A percentile compares a stretch with the other conserved stretches of the same genome.
Conservation (phyloP, 1,140 invertebrate species). For the Zophobas atratus region DNA sequence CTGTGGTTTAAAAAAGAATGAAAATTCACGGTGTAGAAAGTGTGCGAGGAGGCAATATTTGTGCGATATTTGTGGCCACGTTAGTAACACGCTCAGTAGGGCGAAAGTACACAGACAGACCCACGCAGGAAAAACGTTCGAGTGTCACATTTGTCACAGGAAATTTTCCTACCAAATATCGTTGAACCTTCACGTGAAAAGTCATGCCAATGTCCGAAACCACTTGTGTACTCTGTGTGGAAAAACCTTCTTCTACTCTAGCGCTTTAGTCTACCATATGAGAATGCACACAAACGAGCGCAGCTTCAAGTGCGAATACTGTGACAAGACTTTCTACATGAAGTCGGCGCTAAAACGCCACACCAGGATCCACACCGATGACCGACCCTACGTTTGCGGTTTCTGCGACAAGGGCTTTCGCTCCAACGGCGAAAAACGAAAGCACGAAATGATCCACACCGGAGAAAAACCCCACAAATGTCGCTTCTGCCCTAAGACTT, state of each 20-base stretch:
- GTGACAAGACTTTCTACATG: conserved; percentile 57
- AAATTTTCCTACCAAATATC: conserved; percentile 46
- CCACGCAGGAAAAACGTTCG: conserved; percentile 28
- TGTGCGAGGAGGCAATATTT: conserved; percentile 4
- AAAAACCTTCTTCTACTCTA: conserved; percentile 56
- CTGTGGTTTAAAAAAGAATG: conserved; percentile 5
- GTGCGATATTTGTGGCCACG: conserved; percentile 45
- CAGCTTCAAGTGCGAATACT: conserved; percentile 61
- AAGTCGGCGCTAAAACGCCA: background rate
- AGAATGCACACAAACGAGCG: conserved; percentile 59
- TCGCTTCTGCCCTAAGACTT: background rate
- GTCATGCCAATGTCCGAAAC: conserved; percentile 47
- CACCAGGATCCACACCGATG: background rate
- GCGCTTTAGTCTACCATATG: conserved; percentile 58
- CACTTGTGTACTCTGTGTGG: conserved; percentile 57
- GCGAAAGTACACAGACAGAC: background rate
- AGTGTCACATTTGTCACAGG: conserved; percentile 53
- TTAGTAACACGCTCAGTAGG: background rate
- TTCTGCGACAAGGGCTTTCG: background rate
- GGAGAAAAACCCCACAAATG: background rate
- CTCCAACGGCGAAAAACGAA: no score
- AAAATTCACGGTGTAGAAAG: no score
- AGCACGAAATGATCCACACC: background rate
- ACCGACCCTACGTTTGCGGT: background rate
- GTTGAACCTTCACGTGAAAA: conserved; percentile 43